These are phyloP conservation scores for Apistogramma diplotaenia DNA, from an alignment of 2,113 vertebrate genomes.

Conservation along the genomic window DNA sequence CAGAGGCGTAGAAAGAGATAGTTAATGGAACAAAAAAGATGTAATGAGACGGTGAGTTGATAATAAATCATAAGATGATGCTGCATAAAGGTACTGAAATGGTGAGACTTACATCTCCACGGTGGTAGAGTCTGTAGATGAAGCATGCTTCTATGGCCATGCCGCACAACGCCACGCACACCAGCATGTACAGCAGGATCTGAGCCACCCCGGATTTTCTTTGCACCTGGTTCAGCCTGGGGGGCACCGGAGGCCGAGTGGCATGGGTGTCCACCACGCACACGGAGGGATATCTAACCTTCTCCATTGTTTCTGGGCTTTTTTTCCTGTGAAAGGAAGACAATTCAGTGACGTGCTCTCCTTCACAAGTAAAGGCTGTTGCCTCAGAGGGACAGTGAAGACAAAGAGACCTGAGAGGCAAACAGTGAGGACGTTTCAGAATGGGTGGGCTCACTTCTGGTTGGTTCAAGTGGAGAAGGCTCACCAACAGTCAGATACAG, in stretches of 20 bases:
- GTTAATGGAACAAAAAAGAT: not conserved
- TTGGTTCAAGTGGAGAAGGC: conserved; percentile 6
- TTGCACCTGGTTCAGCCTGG: not conserved
- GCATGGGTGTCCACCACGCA: conserved; percentile 75
- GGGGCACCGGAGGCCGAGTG: conserved; percentile 57
- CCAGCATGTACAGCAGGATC: conserved; percentile 69
- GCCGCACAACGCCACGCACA: conserved; percentile 65
- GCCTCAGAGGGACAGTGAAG: not conserved
- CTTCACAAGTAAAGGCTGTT: not conserved
- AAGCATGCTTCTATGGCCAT: conserved; percentile 78
- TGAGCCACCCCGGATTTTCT: not conserved
- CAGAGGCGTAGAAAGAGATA: not conserved
- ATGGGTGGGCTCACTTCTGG: conserved; percentile 58
- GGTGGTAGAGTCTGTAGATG: conserved; percentile 68
- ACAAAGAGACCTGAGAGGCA: not conserved
- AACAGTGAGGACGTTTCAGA: not conserved
- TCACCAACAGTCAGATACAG: not conserved
- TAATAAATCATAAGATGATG: not conserved
- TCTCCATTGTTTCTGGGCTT: conserved; percentile 42
- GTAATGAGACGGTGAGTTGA: not conserved
- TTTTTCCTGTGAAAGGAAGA: not conserved
- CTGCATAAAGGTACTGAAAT: not conserved
- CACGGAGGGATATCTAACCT: conserved; percentile 55
- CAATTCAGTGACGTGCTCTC: not conserved
- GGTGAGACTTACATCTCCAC: conserved; percentile 43